Conservation (phyloP, 2,113 vertebrate genomes). For the Hypomesus transpacificus region DNA sequence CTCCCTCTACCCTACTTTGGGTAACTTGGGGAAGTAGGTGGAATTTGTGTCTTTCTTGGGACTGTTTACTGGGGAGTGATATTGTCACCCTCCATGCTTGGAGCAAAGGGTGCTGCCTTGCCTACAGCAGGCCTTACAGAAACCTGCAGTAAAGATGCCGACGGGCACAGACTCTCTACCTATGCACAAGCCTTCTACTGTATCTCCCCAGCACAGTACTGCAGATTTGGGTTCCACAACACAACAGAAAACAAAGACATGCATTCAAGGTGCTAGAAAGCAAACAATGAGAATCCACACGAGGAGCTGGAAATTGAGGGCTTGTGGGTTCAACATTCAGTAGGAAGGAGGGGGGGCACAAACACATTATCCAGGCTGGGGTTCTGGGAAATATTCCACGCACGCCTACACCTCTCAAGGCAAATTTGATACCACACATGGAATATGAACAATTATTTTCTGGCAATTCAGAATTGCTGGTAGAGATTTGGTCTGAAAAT, state of each 20-base stretch:
- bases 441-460: too few species aligned
- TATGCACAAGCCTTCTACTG: slow-evolving; percentile 46
- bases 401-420: slow-evolving; percentile 42
- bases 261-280: slow-evolving; percentile 60
- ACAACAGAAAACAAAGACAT: slow-evolving; percentile 63
- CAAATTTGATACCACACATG: not conserved
- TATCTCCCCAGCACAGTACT: slow-evolving; percentile 62
- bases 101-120: slow-evolving; percentile 58
- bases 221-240: slow-evolving; percentile 63
- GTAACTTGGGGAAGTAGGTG: slow-evolving; percentile 19
- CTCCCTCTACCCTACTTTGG: not conserved
- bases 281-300: slow-evolving; percentile 42
- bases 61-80: slow-evolving; percentile 75
- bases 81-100: slow-evolving; percentile 67
- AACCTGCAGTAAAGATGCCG: slow-evolving; percentile 72
- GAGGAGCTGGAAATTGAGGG: slow-evolving; percentile 55
- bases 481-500: not conserved
- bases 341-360: slow-evolving; percentile 43
- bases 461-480: too few species aligned
- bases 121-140: slow-evolving; percentile 55
- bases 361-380: slow-evolving; percentile 59
- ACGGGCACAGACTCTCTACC: slow-evolving; percentile 33
- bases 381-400: slow-evolving; percentile 64
- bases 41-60: slow-evolving; percentile 52
- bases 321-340: slow-evolving; percentile 43